Evolutionary conservation across 2,797 vertebrate genomes (phyloP), one percentile per base, ranked within the genome.

Genomic region (Ceryle rudis): DNA sequence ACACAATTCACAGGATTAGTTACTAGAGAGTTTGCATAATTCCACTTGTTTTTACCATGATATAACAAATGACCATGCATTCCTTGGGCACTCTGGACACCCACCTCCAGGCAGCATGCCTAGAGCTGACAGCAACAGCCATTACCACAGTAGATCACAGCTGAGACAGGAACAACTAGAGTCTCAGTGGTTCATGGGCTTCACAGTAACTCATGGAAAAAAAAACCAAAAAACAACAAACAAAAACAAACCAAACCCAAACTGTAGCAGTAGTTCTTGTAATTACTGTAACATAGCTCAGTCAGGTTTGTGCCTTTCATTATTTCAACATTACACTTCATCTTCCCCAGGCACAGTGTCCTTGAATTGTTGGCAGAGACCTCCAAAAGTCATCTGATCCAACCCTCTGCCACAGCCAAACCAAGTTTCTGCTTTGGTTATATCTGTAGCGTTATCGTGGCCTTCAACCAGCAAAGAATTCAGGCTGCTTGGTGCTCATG

Each of bases 61-160:
- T 88, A 88, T 93, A 74, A 94, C 65, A 70, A 42, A 83, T 75
- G 79, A 54, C 39, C 4, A 1, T 20, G 62, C 54, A 72, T 75
- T 93, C 81, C 62, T 81, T 62, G 39, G 95, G 79, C 41, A 55
- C 52, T 77, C 29, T 5, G 75, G 58, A 90, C 91, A 92, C 80
- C 79, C 85, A 96, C 69, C 80, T 74, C 65, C 0, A 1, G 86
- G 87, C 92, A 80, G 44, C 4, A 15, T 7, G 92, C 90, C 89
- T 79, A 72, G 60, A 90, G 71, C 71, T 85, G 52, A 92, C 37
- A 93, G 62, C 66, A 86, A 86, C 66, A 89, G 78, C 67, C 90
- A 84, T 72, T 51, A 92, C 16, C 75, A 69, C 75, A 89, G 74
- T 0, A 77, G 35, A 81, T 66, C 62, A 73, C n/a, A 92, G 81